These are phyloP conservation scores for Zaprionus bogoriensis DNA, from an alignment of 2,888 invertebrate species.

Conservation along the genomic window DNA sequence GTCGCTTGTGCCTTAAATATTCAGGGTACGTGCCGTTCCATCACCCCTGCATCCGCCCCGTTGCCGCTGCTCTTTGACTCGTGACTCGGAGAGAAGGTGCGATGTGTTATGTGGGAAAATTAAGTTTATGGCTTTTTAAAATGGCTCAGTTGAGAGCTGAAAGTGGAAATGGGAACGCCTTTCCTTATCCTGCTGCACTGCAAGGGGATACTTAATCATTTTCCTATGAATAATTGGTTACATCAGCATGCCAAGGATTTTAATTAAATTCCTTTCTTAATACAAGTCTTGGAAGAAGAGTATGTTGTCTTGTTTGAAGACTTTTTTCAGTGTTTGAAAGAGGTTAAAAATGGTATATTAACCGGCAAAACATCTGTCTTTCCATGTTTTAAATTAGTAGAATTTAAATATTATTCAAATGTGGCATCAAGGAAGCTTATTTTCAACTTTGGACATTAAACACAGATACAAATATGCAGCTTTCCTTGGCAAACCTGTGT, in stretches of 20 bases:
- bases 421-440: no score
- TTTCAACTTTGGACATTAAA: no score
- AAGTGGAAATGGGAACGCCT: neutral
- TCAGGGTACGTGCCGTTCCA: constrained; percentile 2
- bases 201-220: constrained; percentile 6
- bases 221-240: constrained; percentile 16
- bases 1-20: constrained; percentile 7
- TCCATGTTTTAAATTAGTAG: no score
- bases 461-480: no score
- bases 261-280: neutral
- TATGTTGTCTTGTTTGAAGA: neutral
- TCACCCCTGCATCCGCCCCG: no score
- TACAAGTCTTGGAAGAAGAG: no score
- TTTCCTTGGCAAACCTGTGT: no score
- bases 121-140: constrained; percentile 29
- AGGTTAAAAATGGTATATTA: no score
- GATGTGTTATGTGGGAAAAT: constrained; percentile 13
- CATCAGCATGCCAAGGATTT: neutral
- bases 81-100: constrained; percentile 2
- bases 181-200: neutral
- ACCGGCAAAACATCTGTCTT: no score
- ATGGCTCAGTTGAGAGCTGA: constrained; percentile 16
- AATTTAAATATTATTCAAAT: no score
- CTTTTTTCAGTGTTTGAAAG: neutral
- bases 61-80: neutral